phyloP scores from a whole-genome alignment of 2,888 invertebrate species.

The Xestia xanthographa region DNA sequence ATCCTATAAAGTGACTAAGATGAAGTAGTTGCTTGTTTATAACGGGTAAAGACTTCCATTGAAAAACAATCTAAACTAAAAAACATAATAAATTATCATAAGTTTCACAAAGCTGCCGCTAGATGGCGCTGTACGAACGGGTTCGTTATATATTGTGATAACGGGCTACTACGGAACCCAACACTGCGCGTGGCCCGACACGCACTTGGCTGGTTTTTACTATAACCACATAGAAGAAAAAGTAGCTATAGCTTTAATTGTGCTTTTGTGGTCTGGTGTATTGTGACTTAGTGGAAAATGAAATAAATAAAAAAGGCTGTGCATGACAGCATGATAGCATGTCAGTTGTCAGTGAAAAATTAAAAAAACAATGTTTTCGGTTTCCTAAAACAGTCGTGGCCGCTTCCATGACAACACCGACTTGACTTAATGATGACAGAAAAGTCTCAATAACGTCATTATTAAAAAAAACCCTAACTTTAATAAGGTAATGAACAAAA shows the following conservation, averaged over 20 bases:
- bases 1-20: no score
- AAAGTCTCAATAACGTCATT: not conserved
- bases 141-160: no score
- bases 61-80: no score
- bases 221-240: not conserved
- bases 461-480: not conserved
- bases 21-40: no score
- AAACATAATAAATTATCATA: no score
- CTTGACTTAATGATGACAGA: not conserved
- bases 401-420: not conserved
- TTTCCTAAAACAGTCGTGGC: not conserved
- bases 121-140: no score
- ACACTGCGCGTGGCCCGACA: no score
- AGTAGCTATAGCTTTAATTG: not conserved
- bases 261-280: not conserved
- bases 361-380: not conserved
- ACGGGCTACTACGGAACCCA: no score
- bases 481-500: not conserved
- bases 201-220: no score
- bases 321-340: not conserved
- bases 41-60: no score
- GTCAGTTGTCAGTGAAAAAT: not conserved
- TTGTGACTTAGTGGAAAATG: not conserved
- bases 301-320: not conserved
- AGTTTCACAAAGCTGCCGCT: no score